Base-by-base conservation (phyloP, 2,113 vertebrate species). In the Elaphurus davidianus region DNA sequence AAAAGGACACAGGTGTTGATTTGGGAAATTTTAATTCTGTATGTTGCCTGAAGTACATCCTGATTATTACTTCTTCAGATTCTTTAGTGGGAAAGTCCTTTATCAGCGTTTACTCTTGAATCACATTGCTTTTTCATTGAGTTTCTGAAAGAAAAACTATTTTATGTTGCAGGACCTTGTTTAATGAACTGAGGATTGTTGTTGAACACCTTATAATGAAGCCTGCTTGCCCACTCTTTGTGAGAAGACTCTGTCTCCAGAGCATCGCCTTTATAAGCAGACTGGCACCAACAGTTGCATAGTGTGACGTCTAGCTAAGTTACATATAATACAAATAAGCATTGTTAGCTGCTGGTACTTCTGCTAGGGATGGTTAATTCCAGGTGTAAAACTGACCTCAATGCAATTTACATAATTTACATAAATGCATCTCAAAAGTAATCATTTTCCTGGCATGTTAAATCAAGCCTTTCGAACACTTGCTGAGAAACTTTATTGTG, bases 221-320 rank as follows among this genome's bases (percentile, higher is more conserved):
- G 97, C 99, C 99, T 2, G 99, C 99, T 0, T 99, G 99, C 97
- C 99, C 99, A 2, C 99, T 98, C 98, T 99, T 99, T 99, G 99
- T 99, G 98, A 99, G 99, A 99, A 99, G 99, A 98, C 99, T 99
- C 96, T 99, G 99, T 98, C 99, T 99, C 97, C 99, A 99, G 97
- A 99, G 99, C 98, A 99, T 99, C 98, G 99, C 99, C 97, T 99
- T 99, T 98, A 98, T 99, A 98, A 99, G 99, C 99, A 99, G 99
- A 98, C 98, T 99, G 97, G 99, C 99, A 71, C 99, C 99, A 97
- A 99, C 99, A 30, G 99, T 99, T 94, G 99, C 99, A 78, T 99
- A 99, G 99, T 98, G 87, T 92, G 96, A 83, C 89, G 94, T 97
- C 91, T 97, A 98, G 96, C 96, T 98, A 98, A 97, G 71, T 98